These are phyloP conservation scores for Petromus typicus DNA, from an alignment of 2,113 vertebrate genomes.

Conservation along the genomic window DNA sequence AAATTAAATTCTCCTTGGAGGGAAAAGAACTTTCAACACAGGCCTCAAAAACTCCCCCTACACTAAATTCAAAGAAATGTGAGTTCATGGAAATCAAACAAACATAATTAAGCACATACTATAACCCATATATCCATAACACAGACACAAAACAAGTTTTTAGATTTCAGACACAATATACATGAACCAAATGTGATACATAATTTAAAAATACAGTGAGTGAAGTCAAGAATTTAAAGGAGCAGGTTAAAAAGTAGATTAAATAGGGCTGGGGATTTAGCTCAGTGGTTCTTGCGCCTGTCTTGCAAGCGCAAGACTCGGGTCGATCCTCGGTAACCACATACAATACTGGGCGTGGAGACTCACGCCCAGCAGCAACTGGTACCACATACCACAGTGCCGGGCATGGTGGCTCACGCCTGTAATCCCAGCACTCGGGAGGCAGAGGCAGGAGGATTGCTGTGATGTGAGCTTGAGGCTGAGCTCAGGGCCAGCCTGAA, in stretches of 20 bases:
- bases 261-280: too few relatives aligned
- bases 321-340: too few relatives aligned
- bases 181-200: background rate
- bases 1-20: background rate
- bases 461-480: too few relatives aligned
- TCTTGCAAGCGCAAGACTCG: too few relatives aligned
- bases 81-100: constrained; percentile 1
- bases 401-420: too few relatives aligned
- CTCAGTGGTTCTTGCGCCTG: too few relatives aligned
- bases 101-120: background rate
- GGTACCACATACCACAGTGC: too few relatives aligned
- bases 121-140: background rate
- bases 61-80: constrained; percentile 8
- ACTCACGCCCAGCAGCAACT: too few relatives aligned
- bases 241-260: background rate
- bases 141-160: background rate
- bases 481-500: too few relatives aligned
- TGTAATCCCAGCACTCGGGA: too few relatives aligned
- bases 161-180: background rate
- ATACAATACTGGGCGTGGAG: too few relatives aligned
- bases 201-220: background rate
- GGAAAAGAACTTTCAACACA: background rate
- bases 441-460: too few relatives aligned
- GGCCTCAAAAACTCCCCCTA: background rate
- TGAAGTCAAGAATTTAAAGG: background rate